Conservation (phyloP, 2,888 invertebrate species). For the Rotaria magnacalcarata region DNA sequence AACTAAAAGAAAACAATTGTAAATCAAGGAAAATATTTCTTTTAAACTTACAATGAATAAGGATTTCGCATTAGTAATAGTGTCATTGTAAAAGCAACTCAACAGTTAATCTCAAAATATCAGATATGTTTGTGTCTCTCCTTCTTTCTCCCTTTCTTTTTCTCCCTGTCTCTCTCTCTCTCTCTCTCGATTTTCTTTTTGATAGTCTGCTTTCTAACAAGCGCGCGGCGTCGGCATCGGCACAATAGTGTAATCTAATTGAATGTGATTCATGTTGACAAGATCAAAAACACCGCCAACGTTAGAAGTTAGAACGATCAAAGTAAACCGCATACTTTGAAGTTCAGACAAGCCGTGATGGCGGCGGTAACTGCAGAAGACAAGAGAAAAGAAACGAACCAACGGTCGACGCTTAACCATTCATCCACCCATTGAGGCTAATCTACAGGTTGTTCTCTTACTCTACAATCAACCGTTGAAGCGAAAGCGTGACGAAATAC, state of each 20-base stretch:
- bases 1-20: neutral
- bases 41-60: neutral
- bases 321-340: slow-evolving; percentile 3
- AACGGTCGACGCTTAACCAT: slow-evolving; percentile 8
- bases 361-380: slow-evolving; percentile 8
- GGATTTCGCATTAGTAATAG: slow-evolving; percentile 3
- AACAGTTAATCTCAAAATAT: slow-evolving; percentile 4
- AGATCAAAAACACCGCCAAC: neutral
- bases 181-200: neutral
- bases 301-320: slow-evolving; percentile 23
- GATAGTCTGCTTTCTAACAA: slow-evolving; percentile 35
- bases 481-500: neutral
- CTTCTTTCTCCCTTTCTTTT: neutral
- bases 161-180: neutral
- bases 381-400: neutral
- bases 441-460: slow-evolving; percentile 14
- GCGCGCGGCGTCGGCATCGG: slow-evolving; percentile 17
- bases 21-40: too few species aligned
- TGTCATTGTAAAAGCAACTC: neutral
- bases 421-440: neutral
- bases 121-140: neutral
- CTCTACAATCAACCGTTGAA: neutral
- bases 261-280: slow-evolving; percentile 34
- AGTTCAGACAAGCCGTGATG: slow-evolving; percentile 17
- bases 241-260: slow-evolving; percentile 32